Conservation (phyloP, 2,113 vertebrate genomes). For the Salvelinus sp. region DNA sequence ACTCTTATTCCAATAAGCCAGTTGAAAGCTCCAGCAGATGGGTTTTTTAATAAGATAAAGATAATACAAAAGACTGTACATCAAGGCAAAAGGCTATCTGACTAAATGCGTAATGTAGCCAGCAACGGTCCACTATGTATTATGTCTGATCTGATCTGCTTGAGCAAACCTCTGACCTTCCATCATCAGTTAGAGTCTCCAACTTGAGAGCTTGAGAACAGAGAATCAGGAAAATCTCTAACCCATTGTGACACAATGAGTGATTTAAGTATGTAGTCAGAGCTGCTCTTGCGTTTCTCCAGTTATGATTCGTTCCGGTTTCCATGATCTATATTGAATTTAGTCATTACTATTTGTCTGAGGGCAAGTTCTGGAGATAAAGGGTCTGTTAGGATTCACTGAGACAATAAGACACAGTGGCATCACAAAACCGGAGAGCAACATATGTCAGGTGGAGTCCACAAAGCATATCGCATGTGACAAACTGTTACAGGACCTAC, state of each 20-base stretch:
- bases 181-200: background rate
- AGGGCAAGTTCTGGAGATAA: background rate
- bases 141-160: background rate
- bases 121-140: background rate
- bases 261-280: too few species aligned
- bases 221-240: too few species aligned
- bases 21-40: background rate
- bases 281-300: background rate
- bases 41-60: background rate
- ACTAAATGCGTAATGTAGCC: background rate
- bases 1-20: background rate
- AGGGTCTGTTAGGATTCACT: background rate
- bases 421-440: too few species aligned
- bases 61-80: background rate
- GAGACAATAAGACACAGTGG: too few species aligned
- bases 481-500: too few species aligned
- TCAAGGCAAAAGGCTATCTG: background rate
- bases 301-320: background rate
- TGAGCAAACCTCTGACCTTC: background rate
- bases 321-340: background rate
- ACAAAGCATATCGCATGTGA: too few species aligned
- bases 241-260: too few species aligned
- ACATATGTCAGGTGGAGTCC: too few species aligned
- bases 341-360: background rate
- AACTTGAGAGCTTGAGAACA: too few species aligned